phyloP scores from a whole-genome alignment of 2,888 invertebrate species.

The Uropetala carovei region DNA sequence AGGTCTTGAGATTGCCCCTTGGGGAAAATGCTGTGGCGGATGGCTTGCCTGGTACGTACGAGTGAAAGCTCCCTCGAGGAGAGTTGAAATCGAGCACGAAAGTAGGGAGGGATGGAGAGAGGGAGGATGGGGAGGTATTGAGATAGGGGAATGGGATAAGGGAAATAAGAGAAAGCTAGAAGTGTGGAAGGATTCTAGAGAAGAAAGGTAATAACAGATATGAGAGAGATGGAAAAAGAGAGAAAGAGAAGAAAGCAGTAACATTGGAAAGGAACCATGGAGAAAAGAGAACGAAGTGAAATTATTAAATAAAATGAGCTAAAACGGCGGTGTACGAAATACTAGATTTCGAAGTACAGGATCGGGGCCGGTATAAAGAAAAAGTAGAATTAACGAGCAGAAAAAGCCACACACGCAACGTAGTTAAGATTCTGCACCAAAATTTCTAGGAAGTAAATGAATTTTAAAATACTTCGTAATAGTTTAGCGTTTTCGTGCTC shows the following conservation, averaged over 20 bases:
- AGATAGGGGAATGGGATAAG: background rate
- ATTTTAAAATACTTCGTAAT: too few species aligned
- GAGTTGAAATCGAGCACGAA: background rate
- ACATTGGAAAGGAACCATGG: background rate
- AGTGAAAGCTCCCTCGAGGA: conserved; percentile 41
- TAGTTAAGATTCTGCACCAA: too few species aligned
- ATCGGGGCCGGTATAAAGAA: too few species aligned
- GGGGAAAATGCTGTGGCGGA: conserved; percentile 50
- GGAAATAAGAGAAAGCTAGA: background rate
- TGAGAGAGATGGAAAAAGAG: background rate
- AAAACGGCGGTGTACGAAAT: too few species aligned
- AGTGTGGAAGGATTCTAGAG: background rate
- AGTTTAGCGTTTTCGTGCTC: too few species aligned
- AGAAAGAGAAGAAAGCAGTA: background rate
- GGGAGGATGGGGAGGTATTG: background rate
- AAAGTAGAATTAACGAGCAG: too few species aligned
- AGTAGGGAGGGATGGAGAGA: background rate
- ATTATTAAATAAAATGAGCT: background rate
- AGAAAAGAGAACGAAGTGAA: background rate
- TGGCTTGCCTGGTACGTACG: conserved; percentile 25
- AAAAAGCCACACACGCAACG: too few species aligned
- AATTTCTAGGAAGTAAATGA: too few species aligned
- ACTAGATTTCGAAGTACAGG: too few species aligned
- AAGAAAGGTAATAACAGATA: background rate
- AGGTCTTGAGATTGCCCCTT: conserved; percentile 54